Conservation (phyloP, 1,140 invertebrate species). For the Dendroctonus valens region DNA sequence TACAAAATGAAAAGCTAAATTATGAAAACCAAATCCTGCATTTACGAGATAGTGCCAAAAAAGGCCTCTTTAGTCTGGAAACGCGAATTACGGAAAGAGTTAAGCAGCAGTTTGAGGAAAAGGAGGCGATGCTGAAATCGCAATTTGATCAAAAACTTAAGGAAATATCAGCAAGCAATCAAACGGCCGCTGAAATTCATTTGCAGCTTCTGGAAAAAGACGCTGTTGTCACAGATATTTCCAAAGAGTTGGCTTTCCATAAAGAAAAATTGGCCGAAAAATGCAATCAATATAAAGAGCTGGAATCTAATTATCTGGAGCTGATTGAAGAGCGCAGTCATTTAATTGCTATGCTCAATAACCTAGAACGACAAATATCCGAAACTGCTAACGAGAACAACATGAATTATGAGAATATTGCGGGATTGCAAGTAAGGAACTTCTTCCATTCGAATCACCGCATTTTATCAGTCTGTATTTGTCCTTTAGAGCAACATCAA, state of each 20-base stretch:
- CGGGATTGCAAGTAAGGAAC: conserved; percentile 8
- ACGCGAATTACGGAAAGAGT: conserved; percentile 41
- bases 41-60: conserved; percentile 42
- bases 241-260: conserved; percentile 37
- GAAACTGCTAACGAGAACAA: conserved; percentile 45
- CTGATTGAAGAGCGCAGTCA: conserved; percentile 42
- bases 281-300: conserved; percentile 33
- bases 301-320: conserved; percentile 45
- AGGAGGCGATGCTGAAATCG: conserved; percentile 51
- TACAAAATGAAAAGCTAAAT: conserved; percentile 29
- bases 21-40: conserved; percentile 37
- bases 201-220: conserved; percentile 51
- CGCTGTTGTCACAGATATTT: conserved; percentile 47
- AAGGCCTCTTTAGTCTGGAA: conserved; percentile 42
- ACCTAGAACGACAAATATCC: conserved; percentile 47
- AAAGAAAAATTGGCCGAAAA: conserved; percentile 29
- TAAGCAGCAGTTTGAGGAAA: conserved; percentile 30
- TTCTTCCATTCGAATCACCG: not conserved
- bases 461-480: conserved; percentile 1
- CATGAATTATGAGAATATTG: conserved; percentile 52
- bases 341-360: conserved; percentile 24
- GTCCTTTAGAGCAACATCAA: conserved; percentile 42
- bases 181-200: conserved; percentile 51
- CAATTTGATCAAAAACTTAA: conserved; percentile 51
- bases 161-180: conserved; percentile 48